phyloP scores from a whole-genome alignment of 2,113 vertebrate genomes.

The Pygoscelis antarcticus region DNA sequence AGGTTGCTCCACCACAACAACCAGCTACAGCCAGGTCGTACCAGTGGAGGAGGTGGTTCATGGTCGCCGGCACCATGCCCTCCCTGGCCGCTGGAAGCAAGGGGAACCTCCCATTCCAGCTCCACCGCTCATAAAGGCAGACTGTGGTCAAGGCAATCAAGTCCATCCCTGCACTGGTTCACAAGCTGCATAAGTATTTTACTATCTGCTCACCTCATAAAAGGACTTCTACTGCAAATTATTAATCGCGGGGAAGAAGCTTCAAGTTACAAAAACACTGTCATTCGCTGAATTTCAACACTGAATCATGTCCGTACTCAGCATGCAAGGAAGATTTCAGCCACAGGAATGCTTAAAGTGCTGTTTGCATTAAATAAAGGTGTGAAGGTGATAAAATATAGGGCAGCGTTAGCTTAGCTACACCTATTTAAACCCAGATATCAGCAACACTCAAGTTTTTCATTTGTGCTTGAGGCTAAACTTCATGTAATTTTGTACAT shows the following conservation, averaged over 20 bases:
- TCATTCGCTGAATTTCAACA: background rate
- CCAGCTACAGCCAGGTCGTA: background rate
- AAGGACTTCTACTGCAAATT: background rate
- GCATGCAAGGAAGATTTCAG: background rate
- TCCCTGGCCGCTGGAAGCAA: background rate
- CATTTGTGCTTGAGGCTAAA: background rate
- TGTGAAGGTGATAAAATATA: background rate
- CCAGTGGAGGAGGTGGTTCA: background rate
- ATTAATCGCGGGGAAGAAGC: background rate
- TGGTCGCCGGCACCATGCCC: background rate
- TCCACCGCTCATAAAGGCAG: fast-evolving
- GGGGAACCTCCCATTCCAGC: background rate
- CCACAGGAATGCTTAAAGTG: background rate
- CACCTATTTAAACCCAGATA: background rate
- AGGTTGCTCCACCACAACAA: background rate
- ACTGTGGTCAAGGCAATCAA: background rate
- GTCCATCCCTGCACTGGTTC: background rate
- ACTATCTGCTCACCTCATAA: background rate
- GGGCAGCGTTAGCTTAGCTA: background rate
- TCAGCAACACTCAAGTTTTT: background rate
- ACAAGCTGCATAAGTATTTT: background rate
- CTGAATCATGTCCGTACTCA: background rate
- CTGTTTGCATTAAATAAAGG: background rate
- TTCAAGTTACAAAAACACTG: background rate
- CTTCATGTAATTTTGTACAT: background rate